Base-by-base conservation (phyloP, 2,113 vertebrate genomes). In the Regulus satrapa region DNA sequence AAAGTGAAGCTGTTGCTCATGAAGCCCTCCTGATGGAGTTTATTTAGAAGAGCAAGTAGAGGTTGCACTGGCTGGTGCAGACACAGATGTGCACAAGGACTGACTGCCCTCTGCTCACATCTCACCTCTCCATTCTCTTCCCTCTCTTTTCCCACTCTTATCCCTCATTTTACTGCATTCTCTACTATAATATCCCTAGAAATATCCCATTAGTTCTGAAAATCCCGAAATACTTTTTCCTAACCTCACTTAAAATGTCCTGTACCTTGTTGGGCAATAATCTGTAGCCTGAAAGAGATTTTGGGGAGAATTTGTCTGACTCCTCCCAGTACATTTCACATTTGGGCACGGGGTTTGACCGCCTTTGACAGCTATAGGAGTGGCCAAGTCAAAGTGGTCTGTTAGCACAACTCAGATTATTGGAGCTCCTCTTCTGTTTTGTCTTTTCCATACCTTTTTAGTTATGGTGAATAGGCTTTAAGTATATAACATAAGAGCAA, bases 71-170 rank as follows among this genome's bases (percentile, higher is more conserved):
- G 5, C 23, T 93, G 46, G 20, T 2, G 2, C 5, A 76, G 31
- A 41, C 11, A 41, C 0, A 0, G 3, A 41, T 4, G 6, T 31
- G 4, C 28, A 79, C 1, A 0, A 59, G 17, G 25, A 28, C 25
- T 79, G 25, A 69, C 9, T 0, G 0, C 4, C 10, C 17, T 2
- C 6, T 38, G 24, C 24, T 48, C 26, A 58, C 8, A 48, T 5
- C 8, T 49, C 24, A 72, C 8, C 8, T 18, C 28, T 88, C 56
- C 41, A 56, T 62, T 10, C 4, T 88, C 14, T 67, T 85, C 85
- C 7, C 3, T 4, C 14, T 58, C 3, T 20, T 72, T 62, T 48
- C 20, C 20, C 7, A 52, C 4, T 58, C 4, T 46, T 52, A 40
- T 45, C 5, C 3, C 14, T 81, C 28, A 6, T 43, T 80, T 56